These are phyloP conservation scores for Scelioninae gen. 2 DNA, from an alignment of 2,888 invertebrate genomes.

Conservation along the genomic window DNA sequence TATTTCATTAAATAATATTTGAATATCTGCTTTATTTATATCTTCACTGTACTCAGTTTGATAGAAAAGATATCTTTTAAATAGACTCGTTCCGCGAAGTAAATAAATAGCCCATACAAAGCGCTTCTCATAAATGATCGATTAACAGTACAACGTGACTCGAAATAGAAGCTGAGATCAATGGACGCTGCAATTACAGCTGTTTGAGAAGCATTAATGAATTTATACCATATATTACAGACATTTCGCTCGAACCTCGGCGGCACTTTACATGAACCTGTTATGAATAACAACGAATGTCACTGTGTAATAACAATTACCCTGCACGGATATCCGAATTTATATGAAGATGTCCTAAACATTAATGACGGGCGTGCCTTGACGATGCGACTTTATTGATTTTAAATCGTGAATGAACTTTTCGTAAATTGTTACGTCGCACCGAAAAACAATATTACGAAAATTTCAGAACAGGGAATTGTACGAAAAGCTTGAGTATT, in stretches of 20 bases:
- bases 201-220: constrained; percentile 22
- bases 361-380: constrained; percentile 13
- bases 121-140: too few relatives aligned
- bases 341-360: background rate
- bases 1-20: too few relatives aligned
- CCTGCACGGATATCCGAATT: background rate
- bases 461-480: too few relatives aligned
- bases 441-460: too few relatives aligned
- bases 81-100: too few relatives aligned
- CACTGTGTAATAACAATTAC: constrained; percentile 7
- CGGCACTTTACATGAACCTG: background rate
- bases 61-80: too few relatives aligned
- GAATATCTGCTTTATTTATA: too few relatives aligned
- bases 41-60: too few relatives aligned
- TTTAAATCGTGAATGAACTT: background rate
- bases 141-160: constrained; percentile 17
- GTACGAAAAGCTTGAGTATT: too few relatives aligned
- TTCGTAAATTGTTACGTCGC: too few relatives aligned
- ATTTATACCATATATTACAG: constrained; percentile 18
- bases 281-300: constrained; percentile 8
- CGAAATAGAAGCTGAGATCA: constrained; percentile 15
- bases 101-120: too few relatives aligned
- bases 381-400: background rate
- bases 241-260: background rate
- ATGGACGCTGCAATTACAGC: constrained; percentile 22